These are phyloP conservation scores for Oceanodroma leucorhoa DNA, from an alignment of 2,797 vertebrate genomes.

Conservation along the genomic window DNA sequence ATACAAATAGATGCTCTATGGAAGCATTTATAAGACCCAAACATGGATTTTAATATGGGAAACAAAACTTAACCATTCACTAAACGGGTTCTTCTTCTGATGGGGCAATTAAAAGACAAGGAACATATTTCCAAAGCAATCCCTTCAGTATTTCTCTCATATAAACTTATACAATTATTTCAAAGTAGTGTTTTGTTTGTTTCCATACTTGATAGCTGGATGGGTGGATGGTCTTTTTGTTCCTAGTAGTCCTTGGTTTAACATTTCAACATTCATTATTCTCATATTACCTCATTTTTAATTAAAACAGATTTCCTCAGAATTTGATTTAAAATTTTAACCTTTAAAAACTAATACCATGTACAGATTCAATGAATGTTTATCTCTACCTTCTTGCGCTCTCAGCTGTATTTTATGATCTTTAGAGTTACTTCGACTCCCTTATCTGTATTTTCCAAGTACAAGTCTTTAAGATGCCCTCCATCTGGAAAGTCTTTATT, in stretches of 20 bases:
- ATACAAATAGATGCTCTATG: background rate
- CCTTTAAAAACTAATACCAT: slow-evolving; percentile 3
- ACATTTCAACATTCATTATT: background rate
- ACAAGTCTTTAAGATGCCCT: background rate
- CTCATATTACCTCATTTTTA: background rate
- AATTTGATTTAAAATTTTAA: slow-evolving; percentile 10
- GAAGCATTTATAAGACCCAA: background rate
- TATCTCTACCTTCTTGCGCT: background rate
- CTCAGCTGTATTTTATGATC: background rate
- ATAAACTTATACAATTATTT: background rate
- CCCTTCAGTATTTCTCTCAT: background rate
- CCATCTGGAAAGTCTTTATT: background rate
- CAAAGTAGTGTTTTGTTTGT: background rate
- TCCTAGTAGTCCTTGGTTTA: background rate
- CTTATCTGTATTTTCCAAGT: background rate
- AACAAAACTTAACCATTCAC: background rate
- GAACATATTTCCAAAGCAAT: background rate
- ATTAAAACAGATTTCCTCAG: background rate
- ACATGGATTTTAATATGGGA: background rate
- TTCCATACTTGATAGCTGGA: background rate
- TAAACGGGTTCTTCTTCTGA: background rate
- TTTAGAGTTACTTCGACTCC: background rate
- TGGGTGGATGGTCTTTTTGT: background rate
- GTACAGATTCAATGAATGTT: background rate
- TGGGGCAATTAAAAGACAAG: background rate